phyloP scores from a whole-genome alignment of 2,888 invertebrate species.

The Lasioglossum morio region DNA sequence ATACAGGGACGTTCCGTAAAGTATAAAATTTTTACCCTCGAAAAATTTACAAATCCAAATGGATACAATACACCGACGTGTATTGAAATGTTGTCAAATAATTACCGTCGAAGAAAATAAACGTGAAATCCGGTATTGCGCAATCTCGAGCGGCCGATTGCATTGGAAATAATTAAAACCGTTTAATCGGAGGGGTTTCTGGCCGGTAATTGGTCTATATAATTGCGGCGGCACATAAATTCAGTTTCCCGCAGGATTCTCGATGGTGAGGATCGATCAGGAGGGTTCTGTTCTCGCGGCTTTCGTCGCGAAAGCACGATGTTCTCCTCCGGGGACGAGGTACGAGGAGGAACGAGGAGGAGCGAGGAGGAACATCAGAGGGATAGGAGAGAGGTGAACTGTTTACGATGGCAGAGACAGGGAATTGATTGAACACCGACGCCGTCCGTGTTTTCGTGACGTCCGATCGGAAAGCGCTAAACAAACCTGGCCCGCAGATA shows the following conservation, averaged over 20 bases:
- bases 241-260: background rate
- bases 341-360: background rate
- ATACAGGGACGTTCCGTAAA: too few relatives aligned
- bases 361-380: background rate
- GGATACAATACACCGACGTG: background rate
- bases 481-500: constrained; percentile 54
- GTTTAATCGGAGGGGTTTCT: background rate
- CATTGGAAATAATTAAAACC: background rate
- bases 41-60: background rate
- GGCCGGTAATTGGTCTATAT: background rate
- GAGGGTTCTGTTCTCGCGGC: background rate
- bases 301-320: background rate
- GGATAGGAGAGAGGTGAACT: constrained; percentile 14
- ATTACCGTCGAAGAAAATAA: background rate
- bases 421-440: constrained; percentile 50
- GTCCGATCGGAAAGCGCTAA: constrained; percentile 47
- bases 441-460: constrained; percentile 15
- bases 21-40: too few relatives aligned
- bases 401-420: constrained; percentile 49
- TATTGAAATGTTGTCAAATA: background rate
- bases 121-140: background rate
- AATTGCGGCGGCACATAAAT: background rate
- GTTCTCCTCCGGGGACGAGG: background rate
- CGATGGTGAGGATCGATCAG: background rate
- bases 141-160: background rate